Base-by-base conservation (phyloP, 2,113 vertebrate species). In the Tragelaphus scriptus region DNA sequence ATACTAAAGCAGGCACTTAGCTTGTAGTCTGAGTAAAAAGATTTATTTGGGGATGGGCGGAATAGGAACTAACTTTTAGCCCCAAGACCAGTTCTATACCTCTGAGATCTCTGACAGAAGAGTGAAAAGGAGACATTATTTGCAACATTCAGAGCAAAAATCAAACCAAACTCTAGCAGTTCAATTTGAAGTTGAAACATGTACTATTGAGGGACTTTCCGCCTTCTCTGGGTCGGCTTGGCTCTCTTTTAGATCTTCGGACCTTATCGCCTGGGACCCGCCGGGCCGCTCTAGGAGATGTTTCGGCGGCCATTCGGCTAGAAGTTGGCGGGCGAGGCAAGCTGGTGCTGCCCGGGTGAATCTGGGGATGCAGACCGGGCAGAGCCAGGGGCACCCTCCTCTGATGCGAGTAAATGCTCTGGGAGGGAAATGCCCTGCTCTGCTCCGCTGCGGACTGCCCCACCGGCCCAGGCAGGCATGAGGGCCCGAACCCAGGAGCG, bases 401-500 rank as follows among this genome's bases (percentile, higher is more conserved):
- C 53, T 4, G 55, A 2, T 0, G 30, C 91, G 71, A 87, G 82
- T 44, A 88, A 61, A 82, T 17, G 2, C 21, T 32, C 5, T 32
- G 2, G 2, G 36, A 51, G 58, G 5, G 68, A 61, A 26, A 16
- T 7, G 11, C 85, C 3, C 11, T 23, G 30, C 47, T 81, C 28
- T 30, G 90, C 28, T 21, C 44, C n/a, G 32, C 63, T 49, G 55
- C 7, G 36, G 21, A 56, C 40, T 86, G 32, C 25, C n/a, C 3
- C 0, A 16, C 5, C 23, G n/a, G 19, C 21, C 51, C 13, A 1
- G 49, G 49, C 2, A 13, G 68, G 89, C 2, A 2, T 13, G 59
- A 17, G 16, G 15, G 13, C 56, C 26, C 0, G 0, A 6, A 6
- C 14, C 25, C 1, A 3, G 47, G 85, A 53, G 63, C 6, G 49